phyloP scores from a whole-genome alignment of 1,140 invertebrate species.

The Formica selysi region DNA sequence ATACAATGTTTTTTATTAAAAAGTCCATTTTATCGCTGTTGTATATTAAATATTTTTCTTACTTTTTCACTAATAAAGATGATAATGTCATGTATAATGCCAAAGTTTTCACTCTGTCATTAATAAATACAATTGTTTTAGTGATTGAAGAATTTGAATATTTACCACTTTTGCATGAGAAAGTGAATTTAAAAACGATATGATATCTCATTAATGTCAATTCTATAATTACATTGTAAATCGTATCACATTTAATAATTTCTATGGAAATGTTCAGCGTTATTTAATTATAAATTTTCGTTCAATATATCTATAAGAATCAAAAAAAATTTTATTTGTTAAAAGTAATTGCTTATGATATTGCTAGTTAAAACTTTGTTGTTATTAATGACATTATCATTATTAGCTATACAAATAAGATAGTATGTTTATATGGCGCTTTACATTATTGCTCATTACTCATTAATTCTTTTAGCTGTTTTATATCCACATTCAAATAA shows the following conservation, averaged over 20 bases:
- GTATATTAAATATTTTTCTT: neutral
- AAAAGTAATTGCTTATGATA: neutral
- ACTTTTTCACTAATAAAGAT: neutral
- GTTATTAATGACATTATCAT: neutral
- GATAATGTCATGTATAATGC: neutral
- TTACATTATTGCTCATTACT: neutral
- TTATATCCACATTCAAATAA: neutral
- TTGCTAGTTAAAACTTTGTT: neutral
- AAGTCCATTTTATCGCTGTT: neutral
- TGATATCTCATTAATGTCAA: neutral
- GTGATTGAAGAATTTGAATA: neutral
- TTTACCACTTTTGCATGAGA: neutral
- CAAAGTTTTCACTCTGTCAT: neutral
- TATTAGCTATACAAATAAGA: constrained; percentile 2
- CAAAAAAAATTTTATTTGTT: neutral
- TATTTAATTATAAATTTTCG: neutral
- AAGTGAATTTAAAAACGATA: neutral
- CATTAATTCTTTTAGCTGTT: neutral
- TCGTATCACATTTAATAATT: neutral
- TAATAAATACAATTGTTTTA: constrained; percentile 15
- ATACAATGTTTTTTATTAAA: neutral
- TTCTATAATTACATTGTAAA: neutral
- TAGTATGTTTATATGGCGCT: neutral
- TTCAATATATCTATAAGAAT: neutral
- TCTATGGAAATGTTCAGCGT: neutral